phyloP scores from a whole-genome alignment of 2,888 invertebrate species.

The Amphipyra tragopoginis region DNA sequence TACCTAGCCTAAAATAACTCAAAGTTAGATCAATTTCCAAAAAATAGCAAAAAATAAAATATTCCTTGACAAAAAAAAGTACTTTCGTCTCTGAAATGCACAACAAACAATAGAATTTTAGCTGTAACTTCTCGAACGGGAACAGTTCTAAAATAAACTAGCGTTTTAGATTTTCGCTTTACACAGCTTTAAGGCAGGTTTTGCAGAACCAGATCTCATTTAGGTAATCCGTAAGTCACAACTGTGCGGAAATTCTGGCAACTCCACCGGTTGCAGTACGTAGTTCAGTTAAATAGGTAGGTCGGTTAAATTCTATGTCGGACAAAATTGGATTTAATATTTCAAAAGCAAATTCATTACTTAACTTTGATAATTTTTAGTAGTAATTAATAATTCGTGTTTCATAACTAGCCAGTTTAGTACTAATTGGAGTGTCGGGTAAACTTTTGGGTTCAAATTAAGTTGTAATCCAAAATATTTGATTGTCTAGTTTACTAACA shows the following conservation, averaged over 20 bases:
- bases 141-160: background rate
- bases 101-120: no score
- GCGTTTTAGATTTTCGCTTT: constrained; percentile 11
- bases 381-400: background rate
- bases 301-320: background rate
- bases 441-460: constrained; percentile 4
- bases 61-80: no score
- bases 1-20: no score
- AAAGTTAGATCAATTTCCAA: no score
- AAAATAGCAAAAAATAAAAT: no score
- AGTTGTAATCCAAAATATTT: no score
- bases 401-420: constrained; percentile 1
- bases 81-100: no score
- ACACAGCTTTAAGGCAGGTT: constrained; percentile 16
- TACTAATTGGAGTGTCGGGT: constrained; percentile 1
- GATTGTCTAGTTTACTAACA: no score
- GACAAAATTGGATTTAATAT: constrained; percentile 6
- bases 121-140: no score
- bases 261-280: background rate
- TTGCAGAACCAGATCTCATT: constrained; percentile 20
- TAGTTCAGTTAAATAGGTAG: background rate
- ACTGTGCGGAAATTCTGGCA: constrained; percentile 6
- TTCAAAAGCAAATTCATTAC: background rate
- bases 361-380: background rate
- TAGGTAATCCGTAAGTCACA: constrained; percentile 26